Evolutionary conservation across 2,888 invertebrate genomes (phyloP), one percentile per base, ranked within the genome.

Genomic region (Nematopogon swammerdamellus): DNA sequence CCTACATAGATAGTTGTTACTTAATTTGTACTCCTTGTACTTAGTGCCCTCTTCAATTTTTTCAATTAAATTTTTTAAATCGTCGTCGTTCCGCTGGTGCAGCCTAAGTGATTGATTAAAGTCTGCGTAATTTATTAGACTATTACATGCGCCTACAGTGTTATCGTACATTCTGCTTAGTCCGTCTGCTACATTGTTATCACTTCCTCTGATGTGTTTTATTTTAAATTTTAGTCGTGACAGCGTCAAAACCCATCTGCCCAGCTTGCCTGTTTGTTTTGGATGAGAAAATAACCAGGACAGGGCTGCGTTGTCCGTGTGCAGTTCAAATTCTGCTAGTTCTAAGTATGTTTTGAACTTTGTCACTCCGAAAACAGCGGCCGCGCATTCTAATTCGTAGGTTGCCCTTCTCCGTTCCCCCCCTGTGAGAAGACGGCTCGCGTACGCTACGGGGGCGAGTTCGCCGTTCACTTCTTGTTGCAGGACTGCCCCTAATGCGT

Each of bases 381-480:
- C 50, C 19, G 50, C 47, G 18, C 47, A 47, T 18, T 50, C 50
- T 8, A 47, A 18, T n/a, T 50, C 50, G 20, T 50, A 50, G 3
- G 47, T 45, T 1, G 47, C 44, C 3, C 16, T 43, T 5, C 50
- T 47, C 3, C 50, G 50, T 16, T 50, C 50, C 2, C 47, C 44
- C 6, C n/a, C 19, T 10, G 44, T 14, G 10, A 50, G 42, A 17
- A 30, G n/a, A 16, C 50, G 50, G 20, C 47, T 47, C 47, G 50
- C 50, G 47, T 44, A 50, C 14, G 47, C 16, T 8, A 50, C 47
- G 14, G 50, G 50, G 2, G 47, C 47, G 10, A 50, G 47, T 6
- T 46, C 30, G 3, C 50, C 50, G 19, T 50, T 47, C 17, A 50
- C 50, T 16, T 50, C 47, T n/a, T 47, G 50, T 14, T 50, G 50